Conservation (phyloP, 2,113 vertebrate genomes). For the Plectropomus leopardus region DNA sequence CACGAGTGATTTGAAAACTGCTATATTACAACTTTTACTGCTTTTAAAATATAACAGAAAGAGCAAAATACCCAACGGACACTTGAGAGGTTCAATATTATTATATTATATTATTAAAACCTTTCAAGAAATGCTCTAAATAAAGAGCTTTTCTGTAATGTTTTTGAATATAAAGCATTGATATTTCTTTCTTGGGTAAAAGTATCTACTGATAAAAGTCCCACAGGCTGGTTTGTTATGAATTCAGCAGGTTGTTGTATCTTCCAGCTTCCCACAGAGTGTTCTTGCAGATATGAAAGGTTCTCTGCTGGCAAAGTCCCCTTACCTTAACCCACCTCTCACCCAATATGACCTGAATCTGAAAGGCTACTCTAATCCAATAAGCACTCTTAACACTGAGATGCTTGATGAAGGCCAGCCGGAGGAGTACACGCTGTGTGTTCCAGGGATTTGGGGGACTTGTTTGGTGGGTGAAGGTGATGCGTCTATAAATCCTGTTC, state of each 20-base stretch:
- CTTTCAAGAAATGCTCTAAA: neutral
- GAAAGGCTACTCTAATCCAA: slow-evolving; percentile 53
- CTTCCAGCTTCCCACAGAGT: neutral
- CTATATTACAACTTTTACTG: neutral
- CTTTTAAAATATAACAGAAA: neutral
- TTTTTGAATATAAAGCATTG: neutral
- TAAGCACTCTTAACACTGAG: slow-evolving; percentile 40
- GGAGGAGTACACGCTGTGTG: slow-evolving; percentile 25
- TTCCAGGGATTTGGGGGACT: slow-evolving; percentile 26
- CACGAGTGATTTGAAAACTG: neutral
- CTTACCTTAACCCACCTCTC: slow-evolving; percentile 42
- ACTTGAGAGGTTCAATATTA: neutral
- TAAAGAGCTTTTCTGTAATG: neutral
- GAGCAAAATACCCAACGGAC: neutral
- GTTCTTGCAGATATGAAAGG: neutral
- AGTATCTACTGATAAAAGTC: neutral
- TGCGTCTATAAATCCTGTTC: slow-evolving; percentile 4
- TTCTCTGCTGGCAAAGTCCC: slow-evolving; percentile 17
- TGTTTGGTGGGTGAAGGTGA: neutral
- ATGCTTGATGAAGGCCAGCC: slow-evolving; percentile 22
- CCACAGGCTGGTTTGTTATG: neutral
- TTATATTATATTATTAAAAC: neutral
- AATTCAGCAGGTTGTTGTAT: neutral
- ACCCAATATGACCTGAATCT: slow-evolving; percentile 45
- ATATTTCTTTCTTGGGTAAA: neutral